These are phyloP conservation scores for Perizoma affinitatum DNA, from an alignment of 2,888 invertebrate genomes.

Conservation along the genomic window DNA sequence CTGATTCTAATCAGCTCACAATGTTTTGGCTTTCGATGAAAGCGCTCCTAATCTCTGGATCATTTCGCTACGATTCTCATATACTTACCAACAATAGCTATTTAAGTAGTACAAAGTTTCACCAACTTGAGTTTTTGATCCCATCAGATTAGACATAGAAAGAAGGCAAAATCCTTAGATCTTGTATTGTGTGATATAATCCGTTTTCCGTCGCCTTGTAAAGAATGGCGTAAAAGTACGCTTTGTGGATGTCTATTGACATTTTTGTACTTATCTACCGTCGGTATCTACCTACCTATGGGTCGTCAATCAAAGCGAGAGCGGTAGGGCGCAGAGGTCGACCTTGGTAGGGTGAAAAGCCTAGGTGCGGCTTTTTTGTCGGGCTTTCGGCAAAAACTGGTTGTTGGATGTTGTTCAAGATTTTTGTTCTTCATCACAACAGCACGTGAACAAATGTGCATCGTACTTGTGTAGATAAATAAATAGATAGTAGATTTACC, in stretches of 20 bases:
- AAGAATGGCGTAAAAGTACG: conserved; percentile 15
- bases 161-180: conserved; percentile 26
- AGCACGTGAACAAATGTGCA: no score
- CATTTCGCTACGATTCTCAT: conserved; percentile 21
- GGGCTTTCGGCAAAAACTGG: neutral
- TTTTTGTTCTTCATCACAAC: no score
- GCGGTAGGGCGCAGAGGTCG: conserved; percentile 10
- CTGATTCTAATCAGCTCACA: conserved; percentile 22
- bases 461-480: no score
- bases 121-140: conserved; percentile 31
- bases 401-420: neutral
- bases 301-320: conserved; percentile 8
- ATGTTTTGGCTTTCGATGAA: conserved; percentile 24
- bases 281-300: conserved; percentile 1
- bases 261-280: conserved; percentile 6
- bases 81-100: conserved; percentile 10
- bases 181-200: conserved; percentile 34
- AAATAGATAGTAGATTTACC: no score
- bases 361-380: neutral
- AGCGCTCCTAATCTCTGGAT: conserved; percentile 22
- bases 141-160: conserved; percentile 33
- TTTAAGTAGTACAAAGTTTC: conserved; percentile 21
- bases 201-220: conserved; percentile 32
- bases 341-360: neutral
- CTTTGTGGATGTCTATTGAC: conserved; percentile 14